These are phyloP conservation scores for Sturnus vulgaris DNA, from an alignment of 2,113 vertebrate species.

Conservation along the genomic window DNA sequence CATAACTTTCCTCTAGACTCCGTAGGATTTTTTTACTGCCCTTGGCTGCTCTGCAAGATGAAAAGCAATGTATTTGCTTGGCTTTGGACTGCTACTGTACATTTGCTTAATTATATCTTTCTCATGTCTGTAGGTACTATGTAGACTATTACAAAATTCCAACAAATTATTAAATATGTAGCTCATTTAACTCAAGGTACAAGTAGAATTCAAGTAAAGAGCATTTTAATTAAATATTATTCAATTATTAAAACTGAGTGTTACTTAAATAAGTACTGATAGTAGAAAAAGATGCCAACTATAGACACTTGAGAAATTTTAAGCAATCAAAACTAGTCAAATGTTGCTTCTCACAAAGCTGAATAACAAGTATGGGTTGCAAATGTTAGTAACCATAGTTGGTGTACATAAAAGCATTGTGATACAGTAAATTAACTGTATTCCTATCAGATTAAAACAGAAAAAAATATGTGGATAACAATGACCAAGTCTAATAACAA, in stretches of 20 bases:
- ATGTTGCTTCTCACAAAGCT: neutral
- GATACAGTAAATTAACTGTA: neutral
- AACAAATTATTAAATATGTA: neutral
- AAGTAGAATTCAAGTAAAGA: neutral
- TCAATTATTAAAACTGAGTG: neutral
- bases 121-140: neutral
- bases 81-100: neutral
- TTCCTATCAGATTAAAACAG: neutral
- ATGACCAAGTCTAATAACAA: neutral
- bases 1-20: neutral
- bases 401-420: neutral
- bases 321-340: neutral
- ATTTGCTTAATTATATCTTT: neutral
- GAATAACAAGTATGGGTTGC: neutral
- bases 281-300: neutral
- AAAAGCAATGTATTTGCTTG: neutral
- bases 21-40: neutral
- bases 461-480: neutral
- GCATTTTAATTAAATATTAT: neutral
- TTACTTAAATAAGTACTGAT: neutral
- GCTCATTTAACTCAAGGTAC: neutral
- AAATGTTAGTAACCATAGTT: neutral
- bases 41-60: neutral
- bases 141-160: neutral
- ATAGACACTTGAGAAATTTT: neutral